A percentile compares a stretch with the other conserved stretches of the same genome.
phyloP scores from a whole-genome alignment of 2,888 invertebrate species.

The Diarsia rubi region DNA sequence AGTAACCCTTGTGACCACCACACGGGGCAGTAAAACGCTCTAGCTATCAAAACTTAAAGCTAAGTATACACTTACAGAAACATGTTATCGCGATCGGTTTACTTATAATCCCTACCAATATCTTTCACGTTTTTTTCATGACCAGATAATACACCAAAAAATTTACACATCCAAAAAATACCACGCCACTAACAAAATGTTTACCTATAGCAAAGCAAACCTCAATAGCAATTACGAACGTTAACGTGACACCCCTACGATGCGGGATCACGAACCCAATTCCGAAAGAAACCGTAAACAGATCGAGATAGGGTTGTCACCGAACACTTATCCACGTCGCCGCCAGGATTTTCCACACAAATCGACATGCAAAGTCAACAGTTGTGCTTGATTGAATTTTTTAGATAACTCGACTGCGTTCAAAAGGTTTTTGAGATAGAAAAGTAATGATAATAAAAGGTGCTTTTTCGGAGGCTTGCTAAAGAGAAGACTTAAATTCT shows the following conservation, averaged over 20 bases:
- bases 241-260: conserved; percentile 64
- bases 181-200: conserved; percentile 1
- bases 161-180: conserved; percentile 21
- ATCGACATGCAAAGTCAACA: conserved; percentile 61
- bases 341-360: conserved; percentile 54
- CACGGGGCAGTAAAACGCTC: too few species aligned
- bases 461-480: conserved; percentile 4
- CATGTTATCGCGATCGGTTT: neutral
- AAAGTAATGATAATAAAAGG: conserved; percentile 18
- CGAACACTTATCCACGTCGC: conserved; percentile 58
- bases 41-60: neutral
- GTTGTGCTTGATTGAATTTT: conserved; percentile 61
- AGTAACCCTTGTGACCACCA: too few species aligned
- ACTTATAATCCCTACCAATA: neutral
- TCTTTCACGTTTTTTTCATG: neutral
- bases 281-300: conserved; percentile 71
- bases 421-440: conserved; percentile 15
- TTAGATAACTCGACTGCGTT: conserved; percentile 36
- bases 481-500: neutral
- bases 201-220: conserved; percentile 9
- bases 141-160: neutral
- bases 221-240: conserved; percentile 53
- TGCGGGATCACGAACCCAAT: conserved; percentile 83
- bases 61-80: neutral
- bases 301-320: conserved; percentile 72